phyloP scores from a whole-genome alignment of 2,113 vertebrate species.

The Meles meles region DNA sequence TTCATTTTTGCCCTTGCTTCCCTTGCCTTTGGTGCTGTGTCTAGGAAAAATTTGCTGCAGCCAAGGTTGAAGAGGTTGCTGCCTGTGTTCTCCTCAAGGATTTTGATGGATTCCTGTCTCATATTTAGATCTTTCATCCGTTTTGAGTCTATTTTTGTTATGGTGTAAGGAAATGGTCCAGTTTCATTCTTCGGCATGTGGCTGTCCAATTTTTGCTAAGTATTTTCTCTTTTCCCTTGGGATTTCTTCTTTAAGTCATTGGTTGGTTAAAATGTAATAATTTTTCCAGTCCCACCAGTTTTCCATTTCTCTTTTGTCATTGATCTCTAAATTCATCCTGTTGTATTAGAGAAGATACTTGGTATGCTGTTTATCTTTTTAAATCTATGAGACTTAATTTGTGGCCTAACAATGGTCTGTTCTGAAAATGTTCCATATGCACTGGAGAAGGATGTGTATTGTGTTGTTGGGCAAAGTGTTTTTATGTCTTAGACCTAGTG shows the following conservation, averaged over 20 bases:
- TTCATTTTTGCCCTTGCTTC: no score
- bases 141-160: no score
- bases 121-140: no score
- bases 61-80: no score
- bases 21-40: no score
- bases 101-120: no score
- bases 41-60: no score
- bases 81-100: no score
- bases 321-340: background rate
- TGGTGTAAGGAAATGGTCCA: no score
- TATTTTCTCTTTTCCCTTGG: background rate
- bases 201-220: no score
- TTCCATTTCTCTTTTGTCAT: background rate
- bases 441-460: background rate
- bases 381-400: background rate
- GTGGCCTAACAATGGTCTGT: background rate
- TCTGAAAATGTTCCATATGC: background rate
- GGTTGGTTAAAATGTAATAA: background rate
- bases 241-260: background rate
- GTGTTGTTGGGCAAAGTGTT: background rate
- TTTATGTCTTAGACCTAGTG: background rate
- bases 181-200: no score
- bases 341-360: background rate
- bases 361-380: background rate
- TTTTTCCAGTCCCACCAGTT: background rate